Evolutionary conservation across 2,888 invertebrate genomes (phyloP).

Genomic region (Diplolepis rosae): DNA sequence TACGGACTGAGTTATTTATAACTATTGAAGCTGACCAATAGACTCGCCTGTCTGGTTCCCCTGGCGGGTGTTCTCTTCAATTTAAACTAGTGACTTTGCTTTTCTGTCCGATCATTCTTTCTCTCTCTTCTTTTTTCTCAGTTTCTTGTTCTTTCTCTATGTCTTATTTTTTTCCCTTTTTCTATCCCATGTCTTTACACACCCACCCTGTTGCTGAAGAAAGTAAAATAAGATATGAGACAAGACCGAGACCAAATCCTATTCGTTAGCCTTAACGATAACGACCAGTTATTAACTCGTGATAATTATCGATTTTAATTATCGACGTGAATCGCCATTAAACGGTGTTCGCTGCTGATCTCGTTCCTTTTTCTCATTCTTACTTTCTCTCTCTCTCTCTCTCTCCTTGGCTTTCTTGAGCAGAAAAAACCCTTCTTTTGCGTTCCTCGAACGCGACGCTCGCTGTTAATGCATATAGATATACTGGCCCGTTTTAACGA

Average conservation of each 20-base stretch:
- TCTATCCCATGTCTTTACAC: conserved; percentile 36
- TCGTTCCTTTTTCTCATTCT: conserved; percentile 32
- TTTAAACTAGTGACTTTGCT: conserved; percentile 70
- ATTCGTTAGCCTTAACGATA: conserved; percentile 66
- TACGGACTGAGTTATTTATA: conserved; percentile 13
- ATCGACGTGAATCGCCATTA: conserved; percentile 60
- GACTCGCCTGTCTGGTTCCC: conserved; percentile 39
- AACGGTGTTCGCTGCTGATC: conserved; percentile 41
- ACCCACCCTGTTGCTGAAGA: conserved; percentile 38
- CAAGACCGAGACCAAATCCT: conserved; percentile 43
- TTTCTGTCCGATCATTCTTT: conserved; percentile 41
- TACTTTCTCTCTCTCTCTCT: conserved; percentile 2
- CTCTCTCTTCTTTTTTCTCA: conserved; percentile 28
- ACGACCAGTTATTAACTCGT: conserved; percentile 70
- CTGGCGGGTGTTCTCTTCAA: conserved; percentile 67
- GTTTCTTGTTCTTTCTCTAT: conserved; percentile 36
- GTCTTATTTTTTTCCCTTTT: conserved; percentile 35
- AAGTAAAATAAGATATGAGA: conserved; percentile 47
- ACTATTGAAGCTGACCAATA: conserved; percentile 36
- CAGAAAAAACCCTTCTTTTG: conserved; percentile 42
- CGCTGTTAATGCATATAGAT: conserved; percentile 44
- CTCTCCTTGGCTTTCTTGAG: conserved; percentile 5
- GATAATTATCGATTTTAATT: conserved; percentile 72
- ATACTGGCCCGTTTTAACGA: conserved; percentile 50
- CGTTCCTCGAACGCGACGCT: conserved; percentile 47